These are phyloP conservation scores for Caenorhabditis imperialis DNA, from an alignment of 2,888 invertebrate species.

Conservation along the genomic window DNA sequence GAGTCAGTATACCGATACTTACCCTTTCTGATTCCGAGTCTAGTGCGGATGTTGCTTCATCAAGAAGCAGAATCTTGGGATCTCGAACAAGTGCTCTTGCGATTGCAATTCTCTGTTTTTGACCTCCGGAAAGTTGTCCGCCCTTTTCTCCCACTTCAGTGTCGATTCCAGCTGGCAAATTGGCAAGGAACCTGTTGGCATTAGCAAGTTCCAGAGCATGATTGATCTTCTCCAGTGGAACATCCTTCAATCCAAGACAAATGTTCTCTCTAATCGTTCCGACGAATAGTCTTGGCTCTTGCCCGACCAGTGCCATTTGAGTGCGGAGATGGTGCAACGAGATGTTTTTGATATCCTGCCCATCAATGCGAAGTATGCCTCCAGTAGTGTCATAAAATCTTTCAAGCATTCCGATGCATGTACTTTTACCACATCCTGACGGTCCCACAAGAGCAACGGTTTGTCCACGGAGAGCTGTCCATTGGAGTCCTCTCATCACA, in stretches of 20 bases:
- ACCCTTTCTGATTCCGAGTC: slow-evolving; percentile 74
- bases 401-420: slow-evolving; percentile 87
- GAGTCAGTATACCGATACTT: too few species aligned
- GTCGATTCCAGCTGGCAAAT: slow-evolving; percentile 78
- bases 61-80: slow-evolving; percentile 62
- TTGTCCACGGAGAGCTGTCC: slow-evolving; percentile 77
- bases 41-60: slow-evolving; percentile 64
- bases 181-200: slow-evolving; percentile 60
- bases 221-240: slow-evolving; percentile 60
- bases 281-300: slow-evolving; percentile 90
- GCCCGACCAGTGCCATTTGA: slow-evolving; percentile 91
- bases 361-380: slow-evolving; percentile 82
- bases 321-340: slow-evolving; percentile 84
- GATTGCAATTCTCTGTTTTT: slow-evolving; percentile 91
- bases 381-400: slow-evolving; percentile 87
- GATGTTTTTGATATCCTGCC: slow-evolving; percentile 82
- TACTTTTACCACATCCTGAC: slow-evolving; percentile 92
- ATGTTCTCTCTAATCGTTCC: slow-evolving; percentile 85
- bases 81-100: slow-evolving; percentile 80
- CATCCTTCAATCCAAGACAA: slow-evolving; percentile 84
- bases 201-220: slow-evolving; percentile 66
- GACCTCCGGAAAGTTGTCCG: slow-evolving; percentile 87
- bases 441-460: slow-evolving; percentile 81
- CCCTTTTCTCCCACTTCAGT: slow-evolving; percentile 86
- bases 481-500: slow-evolving; percentile 76